Percentiles rank a stretch among this genome's conserved stretches.
Evolutionary conservation across 2,797 vertebrate genomes (phyloP).

Genomic region (Acipenser oxyrinchus): DNA sequence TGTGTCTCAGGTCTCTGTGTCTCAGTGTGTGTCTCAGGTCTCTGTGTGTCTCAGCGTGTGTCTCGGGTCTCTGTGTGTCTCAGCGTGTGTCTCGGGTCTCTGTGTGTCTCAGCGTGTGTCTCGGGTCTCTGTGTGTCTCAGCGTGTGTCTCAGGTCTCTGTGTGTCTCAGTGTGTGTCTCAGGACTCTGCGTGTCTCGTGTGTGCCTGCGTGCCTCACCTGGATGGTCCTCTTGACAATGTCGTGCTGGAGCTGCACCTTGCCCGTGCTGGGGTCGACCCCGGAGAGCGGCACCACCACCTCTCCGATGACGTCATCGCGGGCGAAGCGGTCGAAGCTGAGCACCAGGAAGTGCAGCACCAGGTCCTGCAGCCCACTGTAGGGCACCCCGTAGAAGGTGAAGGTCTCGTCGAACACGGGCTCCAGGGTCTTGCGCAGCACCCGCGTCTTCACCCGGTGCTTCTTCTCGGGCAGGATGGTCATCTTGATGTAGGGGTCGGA

Average conservation of each 20-base stretch:
- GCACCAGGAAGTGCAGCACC: slow-evolving; percentile 87
- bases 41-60: no score
- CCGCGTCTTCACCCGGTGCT: slow-evolving; percentile 91
- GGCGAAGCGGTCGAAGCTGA: slow-evolving; percentile 93
- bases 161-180: neutral
- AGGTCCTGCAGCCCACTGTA: slow-evolving; percentile 88
- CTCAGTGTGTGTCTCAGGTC: no score
- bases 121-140: neutral
- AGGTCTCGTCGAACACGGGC: slow-evolving; percentile 90
- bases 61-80: neutral
- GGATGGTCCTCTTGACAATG: slow-evolving; percentile 88
- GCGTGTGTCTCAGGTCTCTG: neutral
- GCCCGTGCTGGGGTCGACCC: slow-evolving; percentile 86
- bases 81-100: no score
- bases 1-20: no score
- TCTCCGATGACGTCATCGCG: slow-evolving; percentile 91
- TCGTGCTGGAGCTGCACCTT: slow-evolving; percentile 83
- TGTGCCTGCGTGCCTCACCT: slow-evolving; percentile 53
- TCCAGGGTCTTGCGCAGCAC: slow-evolving; percentile 89
- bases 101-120: neutral
- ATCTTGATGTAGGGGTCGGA: slow-evolving; percentile 95
- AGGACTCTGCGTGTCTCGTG: neutral
- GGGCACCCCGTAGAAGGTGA: slow-evolving; percentile 92
- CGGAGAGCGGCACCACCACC: slow-evolving; percentile 81
- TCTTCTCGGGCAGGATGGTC: slow-evolving; percentile 91